A percentile compares a stretch with the other conserved stretches of the same genome.
Conservation (phyloP, 2,113 vertebrate species). For the Tragelaphus scriptus region DNA sequence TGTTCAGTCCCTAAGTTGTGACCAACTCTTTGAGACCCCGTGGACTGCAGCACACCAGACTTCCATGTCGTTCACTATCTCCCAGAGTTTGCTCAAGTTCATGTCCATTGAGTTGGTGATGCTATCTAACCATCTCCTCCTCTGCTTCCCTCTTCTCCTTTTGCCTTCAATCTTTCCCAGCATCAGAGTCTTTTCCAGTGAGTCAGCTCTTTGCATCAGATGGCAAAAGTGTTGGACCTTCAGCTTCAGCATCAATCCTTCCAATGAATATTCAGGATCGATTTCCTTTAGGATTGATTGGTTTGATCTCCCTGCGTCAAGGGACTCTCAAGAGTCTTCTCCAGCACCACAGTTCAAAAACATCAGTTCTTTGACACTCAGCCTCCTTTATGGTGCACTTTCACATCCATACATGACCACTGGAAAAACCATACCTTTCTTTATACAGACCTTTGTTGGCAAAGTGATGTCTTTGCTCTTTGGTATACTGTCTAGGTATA, state of each 20-base stretch:
- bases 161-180: not conserved
- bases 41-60: not conserved
- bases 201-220: not conserved
- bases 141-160: not conserved
- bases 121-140: not conserved
- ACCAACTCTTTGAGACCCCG: not conserved
- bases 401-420: not conserved
- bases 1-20: not conserved
- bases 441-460: not conserved
- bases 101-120: not conserved
- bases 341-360: not conserved
- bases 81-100: not conserved
- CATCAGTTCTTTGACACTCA: not conserved
- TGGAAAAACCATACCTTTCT: not conserved
- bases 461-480: not conserved
- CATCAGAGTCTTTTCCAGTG: not conserved
- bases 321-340: not conserved
- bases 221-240: not conserved
- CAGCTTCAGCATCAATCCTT: not conserved
- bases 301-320: not conserved
- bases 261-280: not conserved
- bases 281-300: not conserved
- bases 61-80: not conserved
- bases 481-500: not conserved
- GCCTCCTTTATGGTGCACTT: not conserved